phyloP scores from a whole-genome alignment of 2,888 invertebrate species.

The Sphaerophoria taeniata region DNA sequence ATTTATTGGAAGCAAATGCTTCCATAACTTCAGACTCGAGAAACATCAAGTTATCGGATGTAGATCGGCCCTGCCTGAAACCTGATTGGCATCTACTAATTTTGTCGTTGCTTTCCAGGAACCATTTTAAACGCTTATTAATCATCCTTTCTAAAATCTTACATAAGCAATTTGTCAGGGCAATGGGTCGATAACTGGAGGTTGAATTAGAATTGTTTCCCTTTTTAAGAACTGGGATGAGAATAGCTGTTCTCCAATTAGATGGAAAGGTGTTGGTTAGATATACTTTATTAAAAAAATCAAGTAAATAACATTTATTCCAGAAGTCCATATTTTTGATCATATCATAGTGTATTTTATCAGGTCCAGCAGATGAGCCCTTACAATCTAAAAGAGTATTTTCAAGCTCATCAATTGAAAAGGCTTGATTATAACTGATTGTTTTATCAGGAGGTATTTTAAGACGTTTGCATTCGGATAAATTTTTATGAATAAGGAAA shows the following conservation, averaged over 20 bases:
- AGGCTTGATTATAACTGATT: slow-evolving; percentile 11
- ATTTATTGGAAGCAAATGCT: slow-evolving; percentile 7
- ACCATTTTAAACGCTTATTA: slow-evolving; percentile 14
- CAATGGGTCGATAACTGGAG: background rate
- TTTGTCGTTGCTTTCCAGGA: slow-evolving; percentile 1
- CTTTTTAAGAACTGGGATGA: background rate
- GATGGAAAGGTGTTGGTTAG: slow-evolving; percentile 5
- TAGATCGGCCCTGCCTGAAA: background rate
- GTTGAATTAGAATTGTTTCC: background rate
- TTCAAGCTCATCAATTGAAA: slow-evolving; percentile 19
- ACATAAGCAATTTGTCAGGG: slow-evolving; percentile 17
- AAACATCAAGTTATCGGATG: background rate
- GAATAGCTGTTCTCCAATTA: background rate
- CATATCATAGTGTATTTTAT: slow-evolving; percentile 23
- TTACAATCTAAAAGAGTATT: slow-evolving; percentile 1
- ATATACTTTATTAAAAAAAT: slow-evolving; percentile 4
- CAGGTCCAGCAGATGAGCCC: slow-evolving; percentile 12
- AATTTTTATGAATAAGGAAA: slow-evolving; percentile 2
- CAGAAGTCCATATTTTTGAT: slow-evolving; percentile 7
- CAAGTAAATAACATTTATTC: background rate
- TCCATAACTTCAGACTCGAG: slow-evolving; percentile 18
- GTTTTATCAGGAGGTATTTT: slow-evolving; percentile 2
- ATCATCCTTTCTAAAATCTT: slow-evolving; percentile 25
- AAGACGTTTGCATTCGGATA: slow-evolving; percentile 1
- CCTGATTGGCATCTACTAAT: background rate